Percentiles rank a stretch among this genome's conserved stretches.
Evolutionary conservation across 2,113 vertebrate genomes (phyloP).

Genomic region (Camelus dromedarius): DNA sequence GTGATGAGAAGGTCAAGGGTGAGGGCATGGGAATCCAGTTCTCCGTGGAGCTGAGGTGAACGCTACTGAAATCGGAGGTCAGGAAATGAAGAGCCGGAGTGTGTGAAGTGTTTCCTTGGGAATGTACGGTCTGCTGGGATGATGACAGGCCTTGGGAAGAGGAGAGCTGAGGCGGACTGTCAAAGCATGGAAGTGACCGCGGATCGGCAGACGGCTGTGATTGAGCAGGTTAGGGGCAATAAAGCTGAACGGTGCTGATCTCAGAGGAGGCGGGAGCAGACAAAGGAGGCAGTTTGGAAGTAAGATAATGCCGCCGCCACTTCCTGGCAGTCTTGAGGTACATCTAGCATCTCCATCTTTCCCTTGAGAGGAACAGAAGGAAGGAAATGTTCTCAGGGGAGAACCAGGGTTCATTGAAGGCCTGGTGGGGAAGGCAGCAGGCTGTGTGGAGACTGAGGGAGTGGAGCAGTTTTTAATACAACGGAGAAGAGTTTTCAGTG

Average conservation of each 20-base stretch:
- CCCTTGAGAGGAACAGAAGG: neutral
- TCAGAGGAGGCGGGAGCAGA: neutral
- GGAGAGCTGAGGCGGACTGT: neutral
- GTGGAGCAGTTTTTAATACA: neutral
- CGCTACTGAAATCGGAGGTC: neutral
- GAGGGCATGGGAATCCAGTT: neutral
- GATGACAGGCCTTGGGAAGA: neutral
- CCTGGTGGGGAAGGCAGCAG: neutral
- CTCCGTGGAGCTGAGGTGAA: neutral
- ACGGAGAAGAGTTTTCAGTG: conserved; percentile 49
- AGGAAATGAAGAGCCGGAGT: neutral
- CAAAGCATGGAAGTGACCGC: neutral
- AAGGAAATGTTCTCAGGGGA: neutral
- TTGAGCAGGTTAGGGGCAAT: neutral
- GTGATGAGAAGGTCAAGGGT: neutral
- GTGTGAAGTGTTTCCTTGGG: neutral
- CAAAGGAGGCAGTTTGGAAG: neutral
- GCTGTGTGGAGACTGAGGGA: neutral
- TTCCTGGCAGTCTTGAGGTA: neutral
- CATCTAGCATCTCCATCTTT: neutral
- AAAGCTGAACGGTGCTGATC: neutral
- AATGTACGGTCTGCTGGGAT: neutral
- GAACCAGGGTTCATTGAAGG: neutral
- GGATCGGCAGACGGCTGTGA: neutral
- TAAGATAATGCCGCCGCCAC: neutral